phyloP scores from a whole-genome alignment of 2,113 vertebrate species.

The Leuciscus idus region DNA sequence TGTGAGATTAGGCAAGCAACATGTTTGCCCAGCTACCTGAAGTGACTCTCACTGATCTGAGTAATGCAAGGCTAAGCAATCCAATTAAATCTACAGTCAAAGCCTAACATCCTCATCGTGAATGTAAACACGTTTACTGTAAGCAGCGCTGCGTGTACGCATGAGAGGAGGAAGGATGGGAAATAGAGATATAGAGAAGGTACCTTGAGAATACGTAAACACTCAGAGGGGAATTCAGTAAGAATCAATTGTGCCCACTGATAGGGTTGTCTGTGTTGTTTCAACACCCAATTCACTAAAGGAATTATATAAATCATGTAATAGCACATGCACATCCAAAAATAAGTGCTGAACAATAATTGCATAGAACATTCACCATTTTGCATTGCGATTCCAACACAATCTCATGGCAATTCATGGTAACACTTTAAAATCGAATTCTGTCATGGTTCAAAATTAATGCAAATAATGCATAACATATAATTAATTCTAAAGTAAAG shows the following conservation, averaged over 20 bases:
- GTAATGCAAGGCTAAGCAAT: slow-evolving; percentile 33
- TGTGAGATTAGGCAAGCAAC: neutral
- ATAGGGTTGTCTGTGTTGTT: slow-evolving; percentile 4
- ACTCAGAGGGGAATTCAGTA: neutral
- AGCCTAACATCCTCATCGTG: neutral
- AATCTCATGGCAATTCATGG: too few species aligned
- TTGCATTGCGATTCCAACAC: neutral
- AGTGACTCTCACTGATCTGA: slow-evolving; percentile 8
- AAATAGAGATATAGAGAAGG: neutral
- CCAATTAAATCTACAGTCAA: slow-evolving; percentile 33
- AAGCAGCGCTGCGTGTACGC: neutral
- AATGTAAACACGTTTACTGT: slow-evolving; percentile 26
- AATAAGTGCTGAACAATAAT: neutral
- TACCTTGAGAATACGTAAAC: slow-evolving; percentile 15
- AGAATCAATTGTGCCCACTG: slow-evolving; percentile 3
- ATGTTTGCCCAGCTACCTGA: slow-evolving; percentile 4
- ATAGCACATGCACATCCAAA: neutral
- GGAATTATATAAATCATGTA: slow-evolving; percentile 4
- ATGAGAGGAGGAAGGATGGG: neutral
- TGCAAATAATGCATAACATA: too few species aligned
- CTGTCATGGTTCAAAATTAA: too few species aligned
- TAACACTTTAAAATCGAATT: too few species aligned
- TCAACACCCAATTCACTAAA: neutral
- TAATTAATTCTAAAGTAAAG: too few species aligned
- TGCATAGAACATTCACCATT: neutral